phyloP scores from a whole-genome alignment of 2,113 vertebrate species.

The Verasper variegatus region DNA sequence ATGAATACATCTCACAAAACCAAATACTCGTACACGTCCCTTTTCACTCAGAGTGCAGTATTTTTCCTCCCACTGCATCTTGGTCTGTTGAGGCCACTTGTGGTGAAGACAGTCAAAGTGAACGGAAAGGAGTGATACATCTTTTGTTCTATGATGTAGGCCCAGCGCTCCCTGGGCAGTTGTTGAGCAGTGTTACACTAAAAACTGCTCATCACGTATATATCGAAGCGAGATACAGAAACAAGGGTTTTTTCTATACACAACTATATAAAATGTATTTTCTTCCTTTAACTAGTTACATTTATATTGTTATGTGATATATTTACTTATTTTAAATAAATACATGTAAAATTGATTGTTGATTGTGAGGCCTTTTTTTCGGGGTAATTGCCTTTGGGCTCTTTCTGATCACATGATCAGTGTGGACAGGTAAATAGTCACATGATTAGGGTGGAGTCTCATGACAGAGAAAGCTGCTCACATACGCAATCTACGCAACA shows the following conservation, averaged over 20 bases:
- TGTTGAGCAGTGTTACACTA: not conserved
- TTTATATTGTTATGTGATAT: too few relatives aligned
- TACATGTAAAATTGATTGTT: too few relatives aligned
- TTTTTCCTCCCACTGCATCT: constrained; percentile 14
- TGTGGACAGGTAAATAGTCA: too few relatives aligned
- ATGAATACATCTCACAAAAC: constrained; percentile 5
- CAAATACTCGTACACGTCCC: constrained; percentile 2
- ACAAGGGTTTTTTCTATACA: not conserved
- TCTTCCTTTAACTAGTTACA: not conserved
- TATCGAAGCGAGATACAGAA: not conserved
- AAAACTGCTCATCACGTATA: not conserved
- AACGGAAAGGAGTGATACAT: constrained; percentile 22
- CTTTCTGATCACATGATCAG: too few relatives aligned
- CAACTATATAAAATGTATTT: not conserved
- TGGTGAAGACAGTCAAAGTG: constrained; percentile 20
- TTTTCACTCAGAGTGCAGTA: constrained; percentile 33
- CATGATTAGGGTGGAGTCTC: too few relatives aligned
- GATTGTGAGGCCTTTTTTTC: too few relatives aligned
- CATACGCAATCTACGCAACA: too few relatives aligned
- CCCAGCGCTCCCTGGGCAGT: constrained; percentile 6
- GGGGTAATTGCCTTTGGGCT: too few relatives aligned
- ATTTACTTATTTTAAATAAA: not conserved
- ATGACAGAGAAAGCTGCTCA: too few relatives aligned
- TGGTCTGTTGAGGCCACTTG: constrained; percentile 34
- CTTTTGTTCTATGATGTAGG: constrained; percentile 30